phyloP scores from a whole-genome alignment of 1,140 invertebrate genomes.

The Trichonephila clavata region DNA sequence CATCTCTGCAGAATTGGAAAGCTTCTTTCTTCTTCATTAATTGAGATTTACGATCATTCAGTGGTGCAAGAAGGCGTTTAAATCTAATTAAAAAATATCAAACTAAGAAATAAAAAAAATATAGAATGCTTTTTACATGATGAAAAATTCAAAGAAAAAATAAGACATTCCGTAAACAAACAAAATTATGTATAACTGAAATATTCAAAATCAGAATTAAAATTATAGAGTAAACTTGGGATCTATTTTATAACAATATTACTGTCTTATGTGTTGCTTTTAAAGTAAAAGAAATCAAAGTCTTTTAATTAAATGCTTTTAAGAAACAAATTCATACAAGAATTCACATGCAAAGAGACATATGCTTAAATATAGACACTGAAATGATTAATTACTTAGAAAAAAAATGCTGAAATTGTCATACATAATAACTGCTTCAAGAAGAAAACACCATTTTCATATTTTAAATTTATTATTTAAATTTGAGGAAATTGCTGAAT shows the following conservation, averaged over 20 bases:
- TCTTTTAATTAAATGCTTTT: too few species aligned
- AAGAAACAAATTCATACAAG: too few species aligned
- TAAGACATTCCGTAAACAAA: neutral
- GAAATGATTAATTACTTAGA: too few species aligned
- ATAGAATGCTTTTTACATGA: neutral
- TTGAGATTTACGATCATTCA: conserved; percentile 91
- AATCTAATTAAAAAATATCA: conserved; percentile 80
- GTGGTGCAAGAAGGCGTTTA: conserved; percentile 86
- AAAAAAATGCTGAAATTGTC: too few species aligned
- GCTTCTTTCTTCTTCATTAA: conserved; percentile 99
- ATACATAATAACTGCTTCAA: too few species aligned
- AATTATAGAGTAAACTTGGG: neutral
- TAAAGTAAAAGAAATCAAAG: neutral
- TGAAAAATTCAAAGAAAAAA: conserved; percentile 78
- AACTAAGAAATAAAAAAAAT: neutral
- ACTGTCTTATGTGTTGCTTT: neutral
- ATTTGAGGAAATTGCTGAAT: too few species aligned
- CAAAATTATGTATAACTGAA: neutral
- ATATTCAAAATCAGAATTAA: neutral
- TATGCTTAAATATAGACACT: too few species aligned
- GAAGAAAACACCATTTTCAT: too few species aligned
- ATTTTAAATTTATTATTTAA: too few species aligned
- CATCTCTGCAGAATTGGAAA: conserved; percentile 98
- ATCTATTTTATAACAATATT: too few species aligned
- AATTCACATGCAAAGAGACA: too few species aligned